These are phyloP conservation scores for Heptranchias perlo DNA, from an alignment of 2,113 vertebrate species.

Conservation along the genomic window DNA sequence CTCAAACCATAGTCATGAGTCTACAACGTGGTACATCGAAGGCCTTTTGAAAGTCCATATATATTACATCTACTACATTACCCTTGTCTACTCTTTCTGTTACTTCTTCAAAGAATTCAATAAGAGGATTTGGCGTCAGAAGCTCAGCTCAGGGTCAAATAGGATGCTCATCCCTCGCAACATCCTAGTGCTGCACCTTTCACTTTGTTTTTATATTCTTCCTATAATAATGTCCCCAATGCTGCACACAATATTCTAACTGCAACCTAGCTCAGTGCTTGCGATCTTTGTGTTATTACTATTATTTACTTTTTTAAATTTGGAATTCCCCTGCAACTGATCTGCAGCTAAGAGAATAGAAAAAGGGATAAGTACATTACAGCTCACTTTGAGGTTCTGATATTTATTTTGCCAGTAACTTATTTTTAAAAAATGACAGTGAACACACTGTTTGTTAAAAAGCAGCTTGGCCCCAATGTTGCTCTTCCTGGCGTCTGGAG, in stretches of 20 bases:
- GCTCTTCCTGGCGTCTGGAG: no score
- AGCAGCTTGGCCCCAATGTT: no score
- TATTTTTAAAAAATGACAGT: no score
- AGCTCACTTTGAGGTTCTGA: not conserved
- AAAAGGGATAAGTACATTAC: not conserved
- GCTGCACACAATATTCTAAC: not conserved
- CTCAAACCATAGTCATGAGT: no score
- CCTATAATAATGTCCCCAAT: not conserved
- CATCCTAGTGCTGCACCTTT: not conserved
- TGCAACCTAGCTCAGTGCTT: not conserved
- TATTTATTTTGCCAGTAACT: not conserved
- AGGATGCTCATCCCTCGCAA: no score
- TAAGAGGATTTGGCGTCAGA: not conserved
- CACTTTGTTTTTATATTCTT: not conserved
- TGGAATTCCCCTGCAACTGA: not conserved
- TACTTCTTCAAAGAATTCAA: no score
- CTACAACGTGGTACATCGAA: no score
- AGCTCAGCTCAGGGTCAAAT: no score
- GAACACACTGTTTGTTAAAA: no score
- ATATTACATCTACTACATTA: no score
- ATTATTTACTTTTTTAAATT: not conserved
- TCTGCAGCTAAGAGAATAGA: not conserved
- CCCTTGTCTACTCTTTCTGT: no score
- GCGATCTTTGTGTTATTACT: not conserved
- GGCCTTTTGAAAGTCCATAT: no score